Evolutionary conservation across 2,113 vertebrate species (phyloP).

Genomic region (Pygoscelis adeliae): DNA sequence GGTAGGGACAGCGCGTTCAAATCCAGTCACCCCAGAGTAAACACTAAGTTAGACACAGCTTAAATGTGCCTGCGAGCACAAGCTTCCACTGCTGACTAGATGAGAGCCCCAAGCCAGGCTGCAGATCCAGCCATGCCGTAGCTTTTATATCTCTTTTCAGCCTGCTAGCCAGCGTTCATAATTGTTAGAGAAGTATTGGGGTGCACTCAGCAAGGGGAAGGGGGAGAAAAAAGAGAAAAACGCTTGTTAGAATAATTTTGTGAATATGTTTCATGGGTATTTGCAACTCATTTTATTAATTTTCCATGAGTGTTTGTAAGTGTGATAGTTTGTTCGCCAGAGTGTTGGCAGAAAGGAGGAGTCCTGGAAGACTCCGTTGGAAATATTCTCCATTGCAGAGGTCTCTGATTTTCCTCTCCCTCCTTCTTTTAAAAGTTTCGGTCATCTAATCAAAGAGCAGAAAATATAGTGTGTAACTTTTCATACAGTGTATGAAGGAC

Average conservation of each 20-base stretch:
- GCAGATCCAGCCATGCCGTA: conserved; percentile 26
- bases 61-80: conserved; percentile 58
- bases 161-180: rapidly evolving
- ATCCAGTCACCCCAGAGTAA: conserved; percentile 76
- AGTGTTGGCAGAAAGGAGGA: background rate
- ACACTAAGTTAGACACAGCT: conserved; percentile 61
- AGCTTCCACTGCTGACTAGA: conserved; percentile 41
- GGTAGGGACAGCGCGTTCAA: conserved; percentile 28
- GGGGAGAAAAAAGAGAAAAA: background rate
- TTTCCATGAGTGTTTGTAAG: background rate
- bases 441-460: background rate
- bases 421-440: background rate
- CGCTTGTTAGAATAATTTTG: background rate
- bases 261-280: background rate
- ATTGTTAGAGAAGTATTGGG: background rate
- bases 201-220: background rate
- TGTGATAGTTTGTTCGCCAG: background rate
- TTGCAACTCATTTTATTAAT: background rate
- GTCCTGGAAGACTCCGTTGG: background rate
- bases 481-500: background rate
- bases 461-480: background rate
- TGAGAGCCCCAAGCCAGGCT: conserved; percentile 57
- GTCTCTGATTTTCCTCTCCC: background rate
- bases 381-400: background rate
- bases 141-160: conserved; percentile 41